Percentiles rank a stretch among this genome's conserved stretches.
Evolutionary conservation across 2,888 invertebrate species (phyloP).

Genomic region (Drosophila subquinaria): DNA sequence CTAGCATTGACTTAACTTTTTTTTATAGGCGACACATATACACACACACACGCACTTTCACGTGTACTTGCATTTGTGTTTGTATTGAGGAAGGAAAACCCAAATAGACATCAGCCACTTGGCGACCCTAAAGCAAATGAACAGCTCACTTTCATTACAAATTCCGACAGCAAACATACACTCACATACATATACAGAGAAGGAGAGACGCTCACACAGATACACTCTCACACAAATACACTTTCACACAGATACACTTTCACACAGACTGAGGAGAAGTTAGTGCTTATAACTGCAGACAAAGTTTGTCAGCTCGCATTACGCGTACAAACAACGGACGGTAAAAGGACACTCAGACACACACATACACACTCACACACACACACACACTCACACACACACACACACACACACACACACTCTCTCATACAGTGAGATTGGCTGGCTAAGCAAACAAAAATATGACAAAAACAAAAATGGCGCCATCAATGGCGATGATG

Average conservation of each 20-base stretch:
- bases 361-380: slow-evolving; percentile 26
- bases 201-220: slow-evolving; percentile 27
- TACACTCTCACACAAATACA: slow-evolving; percentile 6
- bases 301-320: slow-evolving; percentile 78
- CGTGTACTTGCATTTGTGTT: slow-evolving; percentile 11
- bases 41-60: background rate
- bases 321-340: slow-evolving; percentile 38
- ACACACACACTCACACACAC: slow-evolving; percentile 41
- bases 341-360: slow-evolving; percentile 43
- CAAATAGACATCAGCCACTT: slow-evolving; percentile 66
- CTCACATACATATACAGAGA: slow-evolving; percentile 22
- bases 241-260: slow-evolving; percentile 5
- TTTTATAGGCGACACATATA: slow-evolving; percentile 28
- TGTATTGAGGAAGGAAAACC: slow-evolving; percentile 30
- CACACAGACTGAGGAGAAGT: slow-evolving; percentile 7
- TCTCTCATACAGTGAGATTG: slow-evolving; percentile 47
- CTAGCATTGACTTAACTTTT: slow-evolving; percentile 38
- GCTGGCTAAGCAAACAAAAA: slow-evolving; percentile 58
- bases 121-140: slow-evolving; percentile 80
- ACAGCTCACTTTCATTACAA: slow-evolving; percentile 80
- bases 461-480: slow-evolving; percentile 72
- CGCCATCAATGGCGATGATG: slow-evolving; percentile 75
- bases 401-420: slow-evolving; percentile 30
- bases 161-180: slow-evolving; percentile 74
- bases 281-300: slow-evolving; percentile 63